These are phyloP conservation scores for Diaperis boleti DNA, from an alignment of 2,888 invertebrate species.

Conservation along the genomic window DNA sequence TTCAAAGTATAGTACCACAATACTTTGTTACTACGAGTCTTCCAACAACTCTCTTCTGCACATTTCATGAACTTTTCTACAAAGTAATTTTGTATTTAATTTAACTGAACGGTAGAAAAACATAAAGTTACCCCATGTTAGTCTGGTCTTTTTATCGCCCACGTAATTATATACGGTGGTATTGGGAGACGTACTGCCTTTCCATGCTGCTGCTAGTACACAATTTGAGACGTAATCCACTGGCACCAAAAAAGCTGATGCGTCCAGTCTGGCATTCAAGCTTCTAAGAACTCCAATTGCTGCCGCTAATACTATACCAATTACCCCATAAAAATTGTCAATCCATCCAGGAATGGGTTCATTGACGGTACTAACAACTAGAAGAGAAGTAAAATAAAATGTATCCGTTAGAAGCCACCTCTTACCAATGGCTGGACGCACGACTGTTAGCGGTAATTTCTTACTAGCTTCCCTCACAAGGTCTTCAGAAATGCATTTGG, in stretches of 20 bases:
- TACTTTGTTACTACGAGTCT: background rate
- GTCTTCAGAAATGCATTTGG: constrained; percentile 79
- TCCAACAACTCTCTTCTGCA: background rate
- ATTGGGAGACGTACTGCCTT: constrained; percentile 37
- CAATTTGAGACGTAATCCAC: no score
- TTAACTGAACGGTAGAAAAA: no score
- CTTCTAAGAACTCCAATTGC: no score
- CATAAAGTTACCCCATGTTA: constrained; percentile 74
- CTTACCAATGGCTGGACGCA: no score
- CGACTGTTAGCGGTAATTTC: constrained; percentile 73
- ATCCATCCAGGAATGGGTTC: background rate
- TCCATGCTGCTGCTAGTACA: no score
- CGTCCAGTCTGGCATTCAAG: no score
- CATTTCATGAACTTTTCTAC: constrained; percentile 60
- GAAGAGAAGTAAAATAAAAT: no score
- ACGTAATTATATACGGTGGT: constrained; percentile 68
- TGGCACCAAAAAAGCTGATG: no score
- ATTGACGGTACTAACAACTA: constrained; percentile 57
- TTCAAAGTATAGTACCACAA: constrained; percentile 18
- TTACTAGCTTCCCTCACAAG: constrained; percentile 68
- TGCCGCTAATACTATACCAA: constrained; percentile 50
- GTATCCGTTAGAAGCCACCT: no score
- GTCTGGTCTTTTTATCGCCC: constrained; percentile 72
- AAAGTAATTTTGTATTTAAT: constrained; percentile 48
- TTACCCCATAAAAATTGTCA: background rate